These are phyloP conservation scores for Erannis defoliaria DNA, from an alignment of 2,888 invertebrate genomes.

Conservation along the genomic window DNA sequence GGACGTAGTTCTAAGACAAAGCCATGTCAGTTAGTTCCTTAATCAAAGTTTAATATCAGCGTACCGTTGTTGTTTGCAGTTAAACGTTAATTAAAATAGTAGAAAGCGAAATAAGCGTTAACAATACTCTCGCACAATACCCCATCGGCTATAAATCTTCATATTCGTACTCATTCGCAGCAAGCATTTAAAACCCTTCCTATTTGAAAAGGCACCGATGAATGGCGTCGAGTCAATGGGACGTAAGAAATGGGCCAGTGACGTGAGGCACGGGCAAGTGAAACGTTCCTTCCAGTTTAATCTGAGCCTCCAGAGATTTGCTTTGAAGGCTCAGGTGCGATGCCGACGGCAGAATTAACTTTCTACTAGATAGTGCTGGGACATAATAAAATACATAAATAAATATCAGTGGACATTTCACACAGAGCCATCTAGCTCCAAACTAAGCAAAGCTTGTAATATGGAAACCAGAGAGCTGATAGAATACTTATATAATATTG, in stretches of 20 bases:
- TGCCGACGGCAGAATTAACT: constrained; percentile 24
- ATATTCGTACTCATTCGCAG: constrained; percentile 74
- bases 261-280: constrained; percentile 73
- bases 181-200: constrained; percentile 74
- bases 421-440: too few species aligned
- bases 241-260: constrained; percentile 83
- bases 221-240: constrained; percentile 82
- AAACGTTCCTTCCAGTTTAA: constrained; percentile 67
- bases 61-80: not conserved
- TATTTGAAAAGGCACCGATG: constrained; percentile 81
- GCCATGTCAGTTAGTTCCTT: too few species aligned
- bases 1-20: too few species aligned
- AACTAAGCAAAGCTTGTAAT: too few species aligned
- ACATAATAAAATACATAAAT: constrained; percentile 2
- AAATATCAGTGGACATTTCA: too few species aligned
- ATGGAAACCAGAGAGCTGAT: too few species aligned
- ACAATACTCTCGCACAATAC: constrained; percentile 50
- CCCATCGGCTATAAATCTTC: constrained; percentile 62
- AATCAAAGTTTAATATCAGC: not conserved
- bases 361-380: constrained; percentile 19
- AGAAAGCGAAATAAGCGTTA: constrained; percentile 19
- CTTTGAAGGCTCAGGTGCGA: constrained; percentile 47
- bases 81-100: constrained; percentile 25
- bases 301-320: constrained; percentile 58
- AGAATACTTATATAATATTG: too few species aligned